Evolutionary conservation across 2,113 vertebrate genomes (phyloP).

Genomic region (Rousettus leschenaultii): DNA sequence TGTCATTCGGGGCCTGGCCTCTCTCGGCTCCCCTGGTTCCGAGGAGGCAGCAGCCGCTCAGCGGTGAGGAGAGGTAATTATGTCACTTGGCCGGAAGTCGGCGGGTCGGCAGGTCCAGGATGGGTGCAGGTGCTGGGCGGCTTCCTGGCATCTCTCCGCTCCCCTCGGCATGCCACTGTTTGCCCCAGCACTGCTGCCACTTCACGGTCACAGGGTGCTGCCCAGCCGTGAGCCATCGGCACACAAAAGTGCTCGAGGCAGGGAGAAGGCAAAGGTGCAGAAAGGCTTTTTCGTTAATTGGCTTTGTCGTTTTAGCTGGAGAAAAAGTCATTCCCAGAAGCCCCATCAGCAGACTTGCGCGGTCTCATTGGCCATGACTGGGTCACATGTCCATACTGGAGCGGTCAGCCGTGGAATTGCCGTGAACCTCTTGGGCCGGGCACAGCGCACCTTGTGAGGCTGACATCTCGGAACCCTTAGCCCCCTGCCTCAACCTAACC

Average conservation of each 20-base stretch:
- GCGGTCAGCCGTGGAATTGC: accelerated
- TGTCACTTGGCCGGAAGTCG: accelerated
- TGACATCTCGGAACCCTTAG: too few species aligned
- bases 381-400: background rate
- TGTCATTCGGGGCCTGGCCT: background rate
- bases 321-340: background rate
- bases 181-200: too few species aligned
- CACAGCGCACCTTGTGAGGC: background rate
- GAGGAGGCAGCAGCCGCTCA: background rate
- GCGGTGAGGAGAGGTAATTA: background rate
- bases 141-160: background rate
- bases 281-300: background rate
- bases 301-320: background rate
- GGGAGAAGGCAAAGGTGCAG: background rate
- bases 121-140: background rate
- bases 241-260: background rate
- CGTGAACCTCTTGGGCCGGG: background rate
- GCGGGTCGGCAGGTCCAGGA: accelerated
- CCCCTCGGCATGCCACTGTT: background rate
- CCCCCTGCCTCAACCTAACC: background rate
- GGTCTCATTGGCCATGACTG: background rate
- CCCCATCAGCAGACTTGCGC: background rate
- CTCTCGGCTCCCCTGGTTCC: background rate
- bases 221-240: background rate
- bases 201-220: background rate